Percentiles rank a stretch among this genome's conserved stretches.
Evolutionary conservation across 2,888 invertebrate species (phyloP).

Genomic region (Emmelina monodactyla): DNA sequence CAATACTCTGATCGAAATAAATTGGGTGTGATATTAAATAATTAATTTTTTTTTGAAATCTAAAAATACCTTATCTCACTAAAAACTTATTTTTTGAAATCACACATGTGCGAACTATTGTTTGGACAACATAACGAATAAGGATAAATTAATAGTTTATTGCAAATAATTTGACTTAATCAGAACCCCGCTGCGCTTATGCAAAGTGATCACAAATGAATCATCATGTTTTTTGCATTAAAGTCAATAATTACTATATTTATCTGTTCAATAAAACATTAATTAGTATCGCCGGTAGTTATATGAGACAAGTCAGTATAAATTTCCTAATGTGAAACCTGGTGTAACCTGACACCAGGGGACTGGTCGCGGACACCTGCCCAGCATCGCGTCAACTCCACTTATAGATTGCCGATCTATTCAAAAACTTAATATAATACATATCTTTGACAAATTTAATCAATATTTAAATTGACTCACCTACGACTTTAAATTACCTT

Average conservation of each 20-base stretch:
- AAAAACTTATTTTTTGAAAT: no score
- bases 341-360: constrained; percentile 50
- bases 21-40: no score
- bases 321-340: constrained; percentile 65
- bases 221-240: constrained; percentile 60
- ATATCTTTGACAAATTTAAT: constrained; percentile 4
- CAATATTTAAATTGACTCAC: constrained; percentile 1
- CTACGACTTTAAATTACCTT: no score
- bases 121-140: no score
- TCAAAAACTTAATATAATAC: constrained; percentile 10
- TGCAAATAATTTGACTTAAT: background rate
- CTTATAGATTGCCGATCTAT: constrained; percentile 45
- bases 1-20: no score
- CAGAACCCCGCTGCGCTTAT: background rate
- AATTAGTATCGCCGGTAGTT: constrained; percentile 56
- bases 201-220: constrained; percentile 40
- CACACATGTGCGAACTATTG: no score
- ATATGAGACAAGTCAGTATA: constrained; percentile 56
- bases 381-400: constrained; percentile 38
- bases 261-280: constrained; percentile 58
- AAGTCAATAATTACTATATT: constrained; percentile 55
- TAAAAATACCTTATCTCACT: no score
- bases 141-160: no score
- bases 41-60: no score
- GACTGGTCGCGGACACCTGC: constrained; percentile 54